Evolutionary conservation across 2,888 invertebrate genomes (phyloP).

Genomic region (Ypsolopha scabrella): DNA sequence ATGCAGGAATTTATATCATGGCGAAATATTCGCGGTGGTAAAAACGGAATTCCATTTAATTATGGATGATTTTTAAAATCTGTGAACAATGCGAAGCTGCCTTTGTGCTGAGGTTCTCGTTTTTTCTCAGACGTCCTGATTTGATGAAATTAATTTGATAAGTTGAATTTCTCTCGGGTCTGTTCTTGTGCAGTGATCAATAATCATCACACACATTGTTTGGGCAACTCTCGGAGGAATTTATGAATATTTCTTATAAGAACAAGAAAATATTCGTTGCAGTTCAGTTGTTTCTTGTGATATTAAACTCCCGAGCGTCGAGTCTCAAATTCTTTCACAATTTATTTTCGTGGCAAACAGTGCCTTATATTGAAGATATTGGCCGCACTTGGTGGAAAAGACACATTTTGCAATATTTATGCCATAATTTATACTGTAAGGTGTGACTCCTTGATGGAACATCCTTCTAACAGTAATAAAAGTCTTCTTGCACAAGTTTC

Average conservation of each 20-base stretch:
- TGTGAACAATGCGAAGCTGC: constrained; percentile 66
- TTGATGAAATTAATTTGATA: constrained; percentile 61
- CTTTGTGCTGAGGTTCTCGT: constrained; percentile 37
- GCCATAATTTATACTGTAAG: too few relatives aligned
- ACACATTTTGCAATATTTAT: too few relatives aligned
- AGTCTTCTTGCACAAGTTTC: too few relatives aligned
- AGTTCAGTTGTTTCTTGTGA: too few relatives aligned
- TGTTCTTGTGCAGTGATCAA: not conserved
- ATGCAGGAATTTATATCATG: constrained; percentile 60
- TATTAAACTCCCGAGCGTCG: too few relatives aligned
- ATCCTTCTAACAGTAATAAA: too few relatives aligned
- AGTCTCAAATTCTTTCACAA: too few relatives aligned
- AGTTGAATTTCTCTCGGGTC: constrained; percentile 10
- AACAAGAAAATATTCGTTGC: too few relatives aligned
- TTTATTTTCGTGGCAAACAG: too few relatives aligned
- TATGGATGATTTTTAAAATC: constrained; percentile 68
- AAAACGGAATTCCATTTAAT: constrained; percentile 67
- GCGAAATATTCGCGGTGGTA: constrained; percentile 40
- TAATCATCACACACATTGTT: constrained; percentile 3
- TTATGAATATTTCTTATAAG: not conserved
- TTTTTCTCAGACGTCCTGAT: constrained; percentile 29
- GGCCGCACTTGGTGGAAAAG: too few relatives aligned
- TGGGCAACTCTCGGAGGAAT: not conserved
- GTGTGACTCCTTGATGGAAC: too few relatives aligned
- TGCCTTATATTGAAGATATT: too few relatives aligned